Evolutionary conservation across 1,140 invertebrate genomes (phyloP).

Genomic region (Zaprionus davidi): DNA sequence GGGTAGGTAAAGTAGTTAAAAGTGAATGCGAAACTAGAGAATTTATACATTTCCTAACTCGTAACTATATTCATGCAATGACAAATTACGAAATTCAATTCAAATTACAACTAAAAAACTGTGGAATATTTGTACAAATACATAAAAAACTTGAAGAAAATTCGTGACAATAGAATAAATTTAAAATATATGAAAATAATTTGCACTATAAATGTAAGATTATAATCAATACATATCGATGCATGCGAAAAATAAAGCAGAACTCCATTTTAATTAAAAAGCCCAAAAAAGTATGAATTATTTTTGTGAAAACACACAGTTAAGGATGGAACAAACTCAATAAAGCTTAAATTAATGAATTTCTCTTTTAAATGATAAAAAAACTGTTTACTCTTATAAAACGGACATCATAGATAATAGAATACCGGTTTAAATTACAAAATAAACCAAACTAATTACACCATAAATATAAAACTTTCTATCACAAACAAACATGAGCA

Average conservation of each 20-base stretch:
- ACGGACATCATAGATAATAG: too few relatives aligned
- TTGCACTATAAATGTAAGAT: neutral
- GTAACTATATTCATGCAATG: neutral
- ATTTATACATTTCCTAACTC: neutral
- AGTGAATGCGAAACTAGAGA: neutral
- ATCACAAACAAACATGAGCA: neutral
- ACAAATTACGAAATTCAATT: too few relatives aligned
- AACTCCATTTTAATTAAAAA: neutral
- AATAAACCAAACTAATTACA: too few relatives aligned
- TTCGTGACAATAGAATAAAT: neutral
- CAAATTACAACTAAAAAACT: too few relatives aligned
- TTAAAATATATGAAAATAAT: neutral
- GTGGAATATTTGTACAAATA: neutral
- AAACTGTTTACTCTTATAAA: too few relatives aligned
- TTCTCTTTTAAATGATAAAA: too few relatives aligned
- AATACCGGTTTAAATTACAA: too few relatives aligned
- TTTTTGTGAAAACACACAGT: neutral
- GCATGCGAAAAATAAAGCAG: neutral
- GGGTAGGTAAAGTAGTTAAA: neutral
- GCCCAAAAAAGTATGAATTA: slow-evolving; percentile 15
- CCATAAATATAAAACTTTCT: neutral
- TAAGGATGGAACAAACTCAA: too few relatives aligned
- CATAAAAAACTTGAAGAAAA: too few relatives aligned
- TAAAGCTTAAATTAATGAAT: too few relatives aligned
- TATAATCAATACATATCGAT: neutral